Conservation (phyloP, 1,140 invertebrate genomes). For the Trichomalopsis sarcophagae region DNA sequence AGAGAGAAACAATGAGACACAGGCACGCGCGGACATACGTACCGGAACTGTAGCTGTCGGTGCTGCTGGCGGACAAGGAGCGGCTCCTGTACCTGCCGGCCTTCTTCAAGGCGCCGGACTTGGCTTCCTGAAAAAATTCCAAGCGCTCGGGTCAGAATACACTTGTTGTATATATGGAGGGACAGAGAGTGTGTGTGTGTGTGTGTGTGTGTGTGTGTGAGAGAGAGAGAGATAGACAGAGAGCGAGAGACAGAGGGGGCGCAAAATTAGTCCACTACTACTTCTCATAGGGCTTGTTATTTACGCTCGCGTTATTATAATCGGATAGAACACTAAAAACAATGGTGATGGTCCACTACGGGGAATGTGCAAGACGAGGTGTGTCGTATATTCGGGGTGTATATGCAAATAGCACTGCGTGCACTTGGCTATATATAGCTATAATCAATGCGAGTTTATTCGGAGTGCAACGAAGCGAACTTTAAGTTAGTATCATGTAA, state of each 20-base stretch:
- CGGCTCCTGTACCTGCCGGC: conserved; percentile 90
- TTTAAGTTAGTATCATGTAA: too few species aligned
- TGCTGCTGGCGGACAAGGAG: conserved; percentile 93
- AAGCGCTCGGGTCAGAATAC: conserved; percentile 47
- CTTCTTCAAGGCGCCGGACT: conserved; percentile 88
- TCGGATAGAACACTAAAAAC: not conserved
- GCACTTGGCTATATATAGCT: too few species aligned
- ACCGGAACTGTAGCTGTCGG: conserved; percentile 94
- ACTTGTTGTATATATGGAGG: not conserved
- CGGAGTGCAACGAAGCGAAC: too few species aligned
- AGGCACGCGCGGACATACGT: conserved; percentile 58
- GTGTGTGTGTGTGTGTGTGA: too few species aligned
- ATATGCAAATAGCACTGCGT: too few species aligned
- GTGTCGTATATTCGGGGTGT: too few species aligned
- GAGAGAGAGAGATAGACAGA: too few species aligned
- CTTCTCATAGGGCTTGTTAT: not conserved
- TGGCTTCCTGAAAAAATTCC: conserved; percentile 76
- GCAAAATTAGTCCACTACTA: not conserved
- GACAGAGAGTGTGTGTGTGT: too few species aligned
- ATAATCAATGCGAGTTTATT: too few species aligned
- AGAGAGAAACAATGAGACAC: not conserved
- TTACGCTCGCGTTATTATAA: not conserved
- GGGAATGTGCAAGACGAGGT: too few species aligned
- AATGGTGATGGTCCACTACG: not conserved
- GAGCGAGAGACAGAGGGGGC: not conserved